Percentiles rank a stretch among this genome's conserved stretches.
Conservation (phyloP, 2,888 invertebrate genomes). For the Xestia rhomboidea region DNA sequence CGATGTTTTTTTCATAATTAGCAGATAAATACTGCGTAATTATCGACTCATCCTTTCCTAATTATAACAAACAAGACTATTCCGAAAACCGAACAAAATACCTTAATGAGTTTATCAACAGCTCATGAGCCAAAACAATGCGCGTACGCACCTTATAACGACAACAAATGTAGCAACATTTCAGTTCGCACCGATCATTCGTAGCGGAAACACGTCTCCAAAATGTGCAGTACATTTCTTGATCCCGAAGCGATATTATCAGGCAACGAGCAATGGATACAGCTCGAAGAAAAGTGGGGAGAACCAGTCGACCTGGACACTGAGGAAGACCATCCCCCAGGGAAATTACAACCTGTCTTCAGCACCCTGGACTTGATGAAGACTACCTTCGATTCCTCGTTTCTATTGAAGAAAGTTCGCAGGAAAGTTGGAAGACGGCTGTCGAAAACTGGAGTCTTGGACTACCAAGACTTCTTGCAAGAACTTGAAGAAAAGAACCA, state of each 20-base stretch:
- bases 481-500: slow-evolving; percentile 74
- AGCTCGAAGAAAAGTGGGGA: slow-evolving; percentile 84
- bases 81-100: slow-evolving; percentile 35
- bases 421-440: slow-evolving; percentile 76
- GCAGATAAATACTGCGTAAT: background rate
- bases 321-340: slow-evolving; percentile 74
- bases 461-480: slow-evolving; percentile 82
- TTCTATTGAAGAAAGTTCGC: slow-evolving; percentile 80
- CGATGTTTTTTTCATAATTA: background rate
- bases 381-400: slow-evolving; percentile 85
- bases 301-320: slow-evolving; percentile 84
- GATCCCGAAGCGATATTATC: slow-evolving; percentile 82
- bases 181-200: slow-evolving; percentile 50
- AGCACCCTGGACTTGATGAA: slow-evolving; percentile 80
- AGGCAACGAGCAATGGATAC: slow-evolving; percentile 84
- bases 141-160: slow-evolving; percentile 57
- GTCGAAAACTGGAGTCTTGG: slow-evolving; percentile 76
- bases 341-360: slow-evolving; percentile 74
- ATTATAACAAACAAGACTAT: slow-evolving; percentile 9
- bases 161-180: slow-evolving; percentile 9
- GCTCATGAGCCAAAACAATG: slow-evolving; percentile 55
- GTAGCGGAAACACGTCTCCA: slow-evolving; percentile 42
- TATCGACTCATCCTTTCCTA: background rate
- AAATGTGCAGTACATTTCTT: slow-evolving; percentile 69
- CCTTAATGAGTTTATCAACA: slow-evolving; percentile 37